These are phyloP conservation scores for Amphimallon solstitiale DNA, from an alignment of 2,888 invertebrate genomes.

Conservation along the genomic window DNA sequence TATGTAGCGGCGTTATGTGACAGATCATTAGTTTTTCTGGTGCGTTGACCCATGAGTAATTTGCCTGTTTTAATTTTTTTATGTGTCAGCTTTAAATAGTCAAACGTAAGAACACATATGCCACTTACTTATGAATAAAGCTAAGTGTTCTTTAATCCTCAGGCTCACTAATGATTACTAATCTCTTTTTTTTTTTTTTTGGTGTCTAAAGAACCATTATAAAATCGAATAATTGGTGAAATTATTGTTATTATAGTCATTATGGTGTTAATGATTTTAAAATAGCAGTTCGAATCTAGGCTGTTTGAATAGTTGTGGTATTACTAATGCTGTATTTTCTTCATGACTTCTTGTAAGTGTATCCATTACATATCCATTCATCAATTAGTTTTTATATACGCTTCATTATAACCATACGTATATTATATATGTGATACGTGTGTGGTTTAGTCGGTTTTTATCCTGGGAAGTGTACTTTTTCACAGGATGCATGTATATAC, in stretches of 20 bases:
- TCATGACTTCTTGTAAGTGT: too few relatives aligned
- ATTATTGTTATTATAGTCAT: conserved; percentile 7
- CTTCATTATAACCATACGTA: too few relatives aligned
- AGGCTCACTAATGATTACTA: not conserved
- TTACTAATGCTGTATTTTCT: not conserved
- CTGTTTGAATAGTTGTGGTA: not conserved
- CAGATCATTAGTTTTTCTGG: conserved; percentile 15
- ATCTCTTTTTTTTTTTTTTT: not conserved
- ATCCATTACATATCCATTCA: too few relatives aligned
- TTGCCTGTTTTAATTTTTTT: not conserved
- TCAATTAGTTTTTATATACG: too few relatives aligned
- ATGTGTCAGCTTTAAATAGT: not conserved
- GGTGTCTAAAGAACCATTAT: not conserved
- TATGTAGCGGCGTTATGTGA: conserved; percentile 9
- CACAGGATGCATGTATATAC: too few relatives aligned
- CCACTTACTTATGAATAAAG: not conserved
- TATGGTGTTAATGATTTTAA: conserved; percentile 13
- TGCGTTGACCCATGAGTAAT: conserved; percentile 24
- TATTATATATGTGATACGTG: too few relatives aligned
- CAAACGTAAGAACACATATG: conserved; percentile 7
- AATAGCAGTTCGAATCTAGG: not conserved
- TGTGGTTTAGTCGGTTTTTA: too few relatives aligned
- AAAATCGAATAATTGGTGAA: conserved; percentile 4
- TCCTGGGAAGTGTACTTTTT: too few relatives aligned
- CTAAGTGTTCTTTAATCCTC: conserved; percentile 17